These are phyloP conservation scores for Lichenostomus cassidix DNA, from an alignment of 2,113 vertebrate species.

Conservation along the genomic window DNA sequence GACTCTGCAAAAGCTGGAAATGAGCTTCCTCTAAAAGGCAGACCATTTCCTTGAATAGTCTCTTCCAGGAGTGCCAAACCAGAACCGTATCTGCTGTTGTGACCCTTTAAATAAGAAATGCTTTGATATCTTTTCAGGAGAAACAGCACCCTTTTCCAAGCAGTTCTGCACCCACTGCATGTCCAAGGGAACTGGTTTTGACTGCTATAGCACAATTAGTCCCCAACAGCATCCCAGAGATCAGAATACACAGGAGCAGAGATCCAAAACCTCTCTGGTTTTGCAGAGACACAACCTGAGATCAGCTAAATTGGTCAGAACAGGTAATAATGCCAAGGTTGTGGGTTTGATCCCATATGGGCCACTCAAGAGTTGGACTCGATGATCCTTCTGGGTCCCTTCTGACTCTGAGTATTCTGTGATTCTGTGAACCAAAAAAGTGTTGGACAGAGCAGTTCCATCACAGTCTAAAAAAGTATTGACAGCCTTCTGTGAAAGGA, in stretches of 20 bases:
- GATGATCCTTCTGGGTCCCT: neutral
- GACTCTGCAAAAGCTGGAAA: neutral
- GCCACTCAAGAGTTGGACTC: neutral
- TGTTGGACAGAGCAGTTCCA: neutral
- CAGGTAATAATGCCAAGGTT: neutral
- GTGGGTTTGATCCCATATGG: neutral
- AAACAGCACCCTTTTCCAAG: neutral
- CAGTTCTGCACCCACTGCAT: rapidly evolving
- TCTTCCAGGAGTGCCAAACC: neutral
- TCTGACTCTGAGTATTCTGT: neutral
- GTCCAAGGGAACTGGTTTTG: neutral
- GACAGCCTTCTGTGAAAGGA: neutral
- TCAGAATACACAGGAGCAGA: neutral
- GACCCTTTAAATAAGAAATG: rapidly evolving
- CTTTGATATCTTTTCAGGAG: neutral
- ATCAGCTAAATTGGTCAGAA: neutral
- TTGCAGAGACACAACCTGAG: neutral
- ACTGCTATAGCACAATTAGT: neutral
- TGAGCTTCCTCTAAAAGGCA: neutral
- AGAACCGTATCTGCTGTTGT: rapidly evolving
- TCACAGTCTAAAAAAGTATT: neutral
- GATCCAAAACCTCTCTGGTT: neutral
- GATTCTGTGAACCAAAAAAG: neutral
- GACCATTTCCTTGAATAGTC: neutral
- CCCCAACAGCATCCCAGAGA: neutral